Evolutionary conservation across 2,113 vertebrate genomes (phyloP), one percentile per base, ranked within the genome.

Genomic region (Cryptoleucopteryx plumbea): DNA sequence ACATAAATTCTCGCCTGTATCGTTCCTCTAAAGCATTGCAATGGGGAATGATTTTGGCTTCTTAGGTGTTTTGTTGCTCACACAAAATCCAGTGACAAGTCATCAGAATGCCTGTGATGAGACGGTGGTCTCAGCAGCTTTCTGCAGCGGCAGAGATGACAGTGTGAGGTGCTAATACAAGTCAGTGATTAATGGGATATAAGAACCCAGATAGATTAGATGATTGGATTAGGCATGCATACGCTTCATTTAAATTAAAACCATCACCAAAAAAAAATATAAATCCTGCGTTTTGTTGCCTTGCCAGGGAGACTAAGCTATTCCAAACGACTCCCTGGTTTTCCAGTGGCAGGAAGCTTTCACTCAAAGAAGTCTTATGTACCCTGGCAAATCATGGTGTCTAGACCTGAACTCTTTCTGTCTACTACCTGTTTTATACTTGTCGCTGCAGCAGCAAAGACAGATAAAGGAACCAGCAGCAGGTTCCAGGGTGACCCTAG

Each of bases 101-200:
- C 95, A 90, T 90, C 87, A 97, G 96, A 91, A 97, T 96, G 96
- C 50, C 47, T 88, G 89, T 77, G 84, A 93, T 91, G 94, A 96
- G 94, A 66, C 1, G 12, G 74, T 47, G 81, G 81, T 91, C 93
- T 95, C 94, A 85, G 81, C 81, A 95, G 74, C 78, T 70, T 90
- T 82, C 82, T 95, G 89, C 55, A 88, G 87, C 0, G 1, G 43
- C 70, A 74, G 71, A 67, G 84, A 83, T 96, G 86, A 90, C 91
- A 95, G 87, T 40, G 45, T 0, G 9, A 97, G 70, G 94, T 91
- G 91, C n/a, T 97, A 95, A 95, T 91, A 91, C 87, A 94, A 86
- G 84, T 40, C 67, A 4, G 63, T 97, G 91, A 97, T 96, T 95
- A 97, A 97, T 95, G 93, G 26, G 89, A 75, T 88, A 78, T 47